Evolutionary conservation across 2,888 invertebrate species (phyloP), one percentile per base, ranked within the genome.

Genomic region (Dusona sp.): DNA sequence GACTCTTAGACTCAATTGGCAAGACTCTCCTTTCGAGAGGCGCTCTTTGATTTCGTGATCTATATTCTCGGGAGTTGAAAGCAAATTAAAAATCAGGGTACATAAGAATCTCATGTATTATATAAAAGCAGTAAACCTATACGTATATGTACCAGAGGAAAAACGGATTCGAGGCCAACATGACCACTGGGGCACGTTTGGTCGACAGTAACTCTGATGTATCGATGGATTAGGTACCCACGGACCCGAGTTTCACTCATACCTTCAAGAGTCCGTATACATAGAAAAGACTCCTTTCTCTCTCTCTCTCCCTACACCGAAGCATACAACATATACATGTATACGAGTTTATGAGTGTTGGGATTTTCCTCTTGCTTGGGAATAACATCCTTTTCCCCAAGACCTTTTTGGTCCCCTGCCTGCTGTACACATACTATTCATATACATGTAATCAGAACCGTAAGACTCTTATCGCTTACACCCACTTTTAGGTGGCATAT

Each of bases 151-250:
- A 11, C 3, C 11, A 9, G 67, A 74, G 78, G 33, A 61, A 67
- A 64, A 85, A 85, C 77, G 61, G 78, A 75, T 74, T 68, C 73
- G 75, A 83, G 79, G 79, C 83, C 64, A 77, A 81, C 80, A 78
- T 61, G 83, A 80, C 82, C 73, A 61, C 74, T 45, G 78, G 78
- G 83, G 57, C 82, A 68, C 73, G 81, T 80, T 84, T 64, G 73
- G 54, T 81, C 75, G 80, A 67, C 75, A 72, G 87, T 87, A 88
- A 88, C 85, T 73, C 85, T 87, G 85, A 88, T 87, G 85, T 87
- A 88, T 88, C 85, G 88, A 88, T 80, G 88, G 88, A 88, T 88
- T 85, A 88, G 84, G 61, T 79, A 87, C 74, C 77, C 75, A 51
- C 70, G 65, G 75, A 70, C 65, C 65, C 61, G 67, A 38, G 48